phyloP scores from a whole-genome alignment of 2,888 invertebrate genomes.

The Plagodis pulveraria region DNA sequence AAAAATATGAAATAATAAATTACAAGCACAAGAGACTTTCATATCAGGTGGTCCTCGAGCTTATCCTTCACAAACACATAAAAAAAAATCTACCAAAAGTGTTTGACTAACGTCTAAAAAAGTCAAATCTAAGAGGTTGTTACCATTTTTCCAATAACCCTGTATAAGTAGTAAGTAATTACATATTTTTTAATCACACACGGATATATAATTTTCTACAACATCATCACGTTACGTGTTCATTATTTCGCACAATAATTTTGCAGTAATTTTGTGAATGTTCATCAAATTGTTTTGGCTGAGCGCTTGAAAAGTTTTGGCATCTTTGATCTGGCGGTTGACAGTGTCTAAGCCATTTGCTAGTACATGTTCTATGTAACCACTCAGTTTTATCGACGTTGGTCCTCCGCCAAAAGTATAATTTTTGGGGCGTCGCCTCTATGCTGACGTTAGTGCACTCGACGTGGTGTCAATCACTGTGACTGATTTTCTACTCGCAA shows the following conservation, averaged over 20 bases:
- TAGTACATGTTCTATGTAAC: constrained; percentile 32
- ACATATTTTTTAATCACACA: no score
- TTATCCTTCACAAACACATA: no score
- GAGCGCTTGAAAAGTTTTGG: constrained; percentile 28
- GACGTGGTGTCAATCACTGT: constrained; percentile 51
- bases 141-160: no score
- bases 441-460: constrained; percentile 42
- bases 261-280: background rate
- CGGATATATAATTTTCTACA: no score
- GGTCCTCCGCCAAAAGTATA: constrained; percentile 65
- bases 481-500: background rate
- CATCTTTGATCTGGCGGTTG: constrained; percentile 28
- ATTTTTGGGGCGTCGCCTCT: constrained; percentile 57
- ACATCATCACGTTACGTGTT: background rate
- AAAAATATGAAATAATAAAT: no score
- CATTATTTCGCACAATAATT: background rate
- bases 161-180: no score
- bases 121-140: no score
- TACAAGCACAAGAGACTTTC: no score
- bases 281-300: constrained; percentile 4
- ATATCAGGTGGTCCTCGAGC: no score
- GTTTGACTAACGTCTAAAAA: no score
- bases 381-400: constrained; percentile 48
- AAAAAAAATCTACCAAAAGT: no score
- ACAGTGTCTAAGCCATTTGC: constrained; percentile 25